Percentiles rank a stretch among this genome's conserved stretches.
These are phyloP conservation scores for Malurus leucopterus DNA, from an alignment of 2,797 vertebrate species.

Conservation along the genomic window DNA sequence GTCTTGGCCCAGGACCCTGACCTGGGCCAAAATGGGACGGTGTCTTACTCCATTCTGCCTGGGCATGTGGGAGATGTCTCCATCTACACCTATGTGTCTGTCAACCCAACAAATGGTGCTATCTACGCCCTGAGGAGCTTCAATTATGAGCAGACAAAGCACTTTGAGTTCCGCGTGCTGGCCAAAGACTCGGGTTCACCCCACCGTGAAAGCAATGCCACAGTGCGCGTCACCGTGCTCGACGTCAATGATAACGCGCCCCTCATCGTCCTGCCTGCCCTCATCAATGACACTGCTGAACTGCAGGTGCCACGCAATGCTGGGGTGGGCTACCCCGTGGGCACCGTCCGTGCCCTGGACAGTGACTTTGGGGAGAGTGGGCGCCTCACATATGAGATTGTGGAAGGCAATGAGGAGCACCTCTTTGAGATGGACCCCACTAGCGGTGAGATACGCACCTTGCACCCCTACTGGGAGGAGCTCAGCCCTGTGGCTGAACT, in stretches of 20 bases:
- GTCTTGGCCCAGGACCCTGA: constrained; percentile 96
- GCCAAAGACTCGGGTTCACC: constrained; percentile 95
- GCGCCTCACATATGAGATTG: constrained; percentile 95
- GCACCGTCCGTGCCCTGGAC: constrained; percentile 91
- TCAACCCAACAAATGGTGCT: constrained; percentile 96
- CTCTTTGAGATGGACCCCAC: constrained; percentile 94
- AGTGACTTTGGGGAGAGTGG: constrained; percentile 97
- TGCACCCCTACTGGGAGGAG: constrained; percentile 94
- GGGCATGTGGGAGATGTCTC: constrained; percentile 95
- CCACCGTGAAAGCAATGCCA: constrained; percentile 93
- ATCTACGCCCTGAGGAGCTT: constrained; percentile 96
- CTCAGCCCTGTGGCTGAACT: constrained; percentile 90
- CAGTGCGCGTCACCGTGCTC: constrained; percentile 89
- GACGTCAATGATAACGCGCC: constrained; percentile 97
- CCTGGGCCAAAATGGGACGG: constrained; percentile 93
- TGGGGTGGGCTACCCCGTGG: constrained; percentile 92
- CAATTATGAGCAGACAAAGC: constrained; percentile 97
- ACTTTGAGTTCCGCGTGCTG: constrained; percentile 95
- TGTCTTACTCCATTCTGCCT: constrained; percentile 94
- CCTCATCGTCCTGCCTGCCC: constrained; percentile 89
- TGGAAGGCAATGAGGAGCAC: constrained; percentile 94
- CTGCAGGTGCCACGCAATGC: constrained; percentile 95
- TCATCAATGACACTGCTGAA: constrained; percentile 95
- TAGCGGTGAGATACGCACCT: constrained; percentile 91
- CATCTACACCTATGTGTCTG: constrained; percentile 96